Evolutionary conservation across 1,140 invertebrate genomes (phyloP), one percentile per base, ranked within the genome.

Genomic region (Pantala flavescens): DNA sequence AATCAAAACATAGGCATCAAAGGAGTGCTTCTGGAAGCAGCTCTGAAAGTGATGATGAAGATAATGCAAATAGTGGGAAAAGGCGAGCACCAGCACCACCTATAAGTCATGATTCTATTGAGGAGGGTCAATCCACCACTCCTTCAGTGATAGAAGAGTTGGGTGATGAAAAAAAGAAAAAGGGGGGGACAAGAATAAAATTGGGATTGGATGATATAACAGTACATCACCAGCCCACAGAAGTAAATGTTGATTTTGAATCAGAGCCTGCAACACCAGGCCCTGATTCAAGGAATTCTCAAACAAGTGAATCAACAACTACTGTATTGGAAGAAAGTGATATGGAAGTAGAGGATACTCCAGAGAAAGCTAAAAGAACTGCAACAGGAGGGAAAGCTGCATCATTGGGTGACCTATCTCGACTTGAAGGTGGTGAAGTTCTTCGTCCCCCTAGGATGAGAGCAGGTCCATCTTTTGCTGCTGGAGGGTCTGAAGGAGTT

Each of bases 401-500:
- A 0, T 93, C 92, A 74, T 83, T 93, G 2, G 92, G 91, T 5
- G 93, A 94, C 81, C 81, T 94, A 42, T 92, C 91, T 0, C 89
- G 89, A 80, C 88, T 93, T 76, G 89, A 91, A 77, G 83, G 86
- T 5, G 83, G 82, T 75, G 77, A 82, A 1, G 80, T 77, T 71
- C 81, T 80, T n/a, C 84, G 85, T 43, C 90, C 23, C 78, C 71
- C 11, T 75, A 81, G 93, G 24, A 92, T 93, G 82, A 85, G 93
- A 76, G 91, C 93, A 0, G 90, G 93, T 78, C 93, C 92, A 77
- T 81, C 93, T 12, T 92, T 93, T 76, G 89, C 93, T 79, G 80
- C 76, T n/a, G 70, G 71, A 23, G 89, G 89, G 19, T 89, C 90
- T 63, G 73, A 86, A 85, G 71, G 28, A 23, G 49, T 63, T 3